Percentiles rank a stretch among this genome's conserved stretches.
These are phyloP conservation scores for Daboia siamensis DNA, from an alignment of 2,113 vertebrate genomes.

Conservation along the genomic window DNA sequence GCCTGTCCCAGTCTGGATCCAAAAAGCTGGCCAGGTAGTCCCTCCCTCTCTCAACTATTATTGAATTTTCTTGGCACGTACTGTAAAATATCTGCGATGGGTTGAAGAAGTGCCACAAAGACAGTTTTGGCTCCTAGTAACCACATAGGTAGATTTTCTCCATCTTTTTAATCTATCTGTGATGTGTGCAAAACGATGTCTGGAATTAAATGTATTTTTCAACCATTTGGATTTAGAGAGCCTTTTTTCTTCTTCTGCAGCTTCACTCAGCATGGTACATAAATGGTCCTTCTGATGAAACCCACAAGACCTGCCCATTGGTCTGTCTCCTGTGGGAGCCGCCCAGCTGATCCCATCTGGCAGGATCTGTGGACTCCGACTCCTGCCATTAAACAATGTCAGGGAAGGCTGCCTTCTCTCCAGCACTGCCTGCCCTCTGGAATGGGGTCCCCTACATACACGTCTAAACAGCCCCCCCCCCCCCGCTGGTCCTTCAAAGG, in stretches of 20 bases:
- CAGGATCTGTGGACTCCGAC: fast-evolving
- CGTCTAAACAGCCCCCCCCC: not conserved
- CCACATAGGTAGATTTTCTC: not conserved
- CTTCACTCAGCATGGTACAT: not conserved
- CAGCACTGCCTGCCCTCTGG: not conserved
- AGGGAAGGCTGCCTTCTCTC: too few species aligned
- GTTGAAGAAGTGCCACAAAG: not conserved
- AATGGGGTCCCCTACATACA: not conserved
- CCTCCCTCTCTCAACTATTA: not conserved
- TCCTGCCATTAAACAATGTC: not conserved
- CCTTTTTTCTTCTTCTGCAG: not conserved
- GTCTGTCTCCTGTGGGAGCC: not conserved
- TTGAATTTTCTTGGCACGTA: not conserved
- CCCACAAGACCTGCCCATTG: not conserved
- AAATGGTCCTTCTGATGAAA: not conserved
- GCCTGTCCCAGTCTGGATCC: not conserved
- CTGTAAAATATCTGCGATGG: not conserved
- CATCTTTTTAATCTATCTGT: not conserved
- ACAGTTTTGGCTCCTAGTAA: too few species aligned
- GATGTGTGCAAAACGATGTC: not conserved
- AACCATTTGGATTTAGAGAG: not conserved
- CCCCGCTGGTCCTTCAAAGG: not conserved
- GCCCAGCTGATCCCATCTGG: not conserved
- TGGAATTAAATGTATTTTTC: not conserved
- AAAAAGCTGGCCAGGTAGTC: not conserved